A percentile compares a stretch with the other conserved stretches of the same genome.
phyloP scores from a whole-genome alignment of 2,888 invertebrate genomes.

The Balanococcus diminutus region DNA sequence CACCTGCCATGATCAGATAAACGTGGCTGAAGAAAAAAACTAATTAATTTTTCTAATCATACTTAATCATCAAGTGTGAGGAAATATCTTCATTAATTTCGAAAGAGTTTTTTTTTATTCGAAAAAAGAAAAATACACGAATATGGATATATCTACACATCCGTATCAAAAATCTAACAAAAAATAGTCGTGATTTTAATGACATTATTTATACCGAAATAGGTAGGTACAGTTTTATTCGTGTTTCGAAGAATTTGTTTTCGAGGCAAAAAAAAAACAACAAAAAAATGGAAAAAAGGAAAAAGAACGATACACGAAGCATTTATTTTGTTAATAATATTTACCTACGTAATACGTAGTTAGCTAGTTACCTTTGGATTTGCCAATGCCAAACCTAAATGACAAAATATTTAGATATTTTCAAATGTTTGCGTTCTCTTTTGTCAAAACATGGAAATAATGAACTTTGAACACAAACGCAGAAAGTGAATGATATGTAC shows the following conservation, averaged over 20 bases:
- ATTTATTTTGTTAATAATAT: not conserved
- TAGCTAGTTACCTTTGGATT: not conserved
- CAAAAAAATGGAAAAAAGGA: not conserved
- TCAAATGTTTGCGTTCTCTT: too few species aligned
- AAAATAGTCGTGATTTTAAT: not conserved
- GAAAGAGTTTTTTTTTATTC: not conserved
- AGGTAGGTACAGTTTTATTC: not conserved
- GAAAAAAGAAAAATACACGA: not conserved
- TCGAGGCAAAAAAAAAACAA: not conserved
- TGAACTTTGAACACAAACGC: too few species aligned
- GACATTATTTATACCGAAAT: not conserved
- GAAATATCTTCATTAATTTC: not conserved
- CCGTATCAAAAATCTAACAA: not conserved
- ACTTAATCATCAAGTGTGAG: not conserved
- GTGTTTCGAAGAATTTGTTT: not conserved
- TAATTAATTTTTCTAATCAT: not conserved
- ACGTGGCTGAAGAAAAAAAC: not conserved
- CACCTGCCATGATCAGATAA: not conserved
- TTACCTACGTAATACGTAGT: not conserved
- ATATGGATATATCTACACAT: not conserved
- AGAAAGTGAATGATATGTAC: too few species aligned
- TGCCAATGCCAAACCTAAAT: not conserved
- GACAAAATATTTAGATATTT: not conserved
- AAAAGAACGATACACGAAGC: not conserved
- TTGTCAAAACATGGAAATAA: too few species aligned